Conservation (phyloP, 2,888 invertebrate genomes). For the Cryptocephalus moraei region DNA sequence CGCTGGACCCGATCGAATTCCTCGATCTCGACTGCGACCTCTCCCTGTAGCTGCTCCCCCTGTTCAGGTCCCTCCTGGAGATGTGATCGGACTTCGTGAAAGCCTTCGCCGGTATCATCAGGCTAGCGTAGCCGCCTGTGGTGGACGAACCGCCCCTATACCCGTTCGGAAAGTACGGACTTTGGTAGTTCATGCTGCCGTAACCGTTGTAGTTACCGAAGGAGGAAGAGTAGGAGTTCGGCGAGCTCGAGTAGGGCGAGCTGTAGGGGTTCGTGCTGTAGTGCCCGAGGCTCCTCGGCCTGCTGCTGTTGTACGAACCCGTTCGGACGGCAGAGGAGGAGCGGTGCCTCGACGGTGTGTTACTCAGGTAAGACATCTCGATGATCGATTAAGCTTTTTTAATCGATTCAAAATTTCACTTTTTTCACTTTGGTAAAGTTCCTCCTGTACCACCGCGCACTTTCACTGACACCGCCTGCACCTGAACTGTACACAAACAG, state of each 20-base stretch:
- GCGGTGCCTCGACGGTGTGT: background rate
- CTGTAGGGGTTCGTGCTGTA: slow-evolving; percentile 20
- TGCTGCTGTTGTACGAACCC: slow-evolving; percentile 20
- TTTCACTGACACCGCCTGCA: background rate
- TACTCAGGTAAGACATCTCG: too few relatives aligned
- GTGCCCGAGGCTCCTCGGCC: slow-evolving; percentile 30
- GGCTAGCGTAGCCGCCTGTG: slow-evolving; percentile 50
- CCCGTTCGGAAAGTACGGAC: slow-evolving; percentile 40
- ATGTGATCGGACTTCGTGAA: slow-evolving; percentile 38
- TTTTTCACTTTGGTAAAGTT: too few relatives aligned
- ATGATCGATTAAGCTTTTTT: too few relatives aligned
- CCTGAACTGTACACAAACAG: slow-evolving; percentile 9
- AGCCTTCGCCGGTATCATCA: slow-evolving; percentile 52
- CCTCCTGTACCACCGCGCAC: too few relatives aligned
- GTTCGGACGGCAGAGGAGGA: slow-evolving; percentile 8
- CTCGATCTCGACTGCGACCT: slow-evolving; percentile 33
- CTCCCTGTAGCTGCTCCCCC: slow-evolving; percentile 27
- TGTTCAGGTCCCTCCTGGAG: slow-evolving; percentile 27
- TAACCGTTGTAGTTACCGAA: slow-evolving; percentile 10
- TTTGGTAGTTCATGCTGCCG: slow-evolving; percentile 30
- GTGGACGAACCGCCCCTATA: slow-evolving; percentile 43
- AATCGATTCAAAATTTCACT: too few relatives aligned
- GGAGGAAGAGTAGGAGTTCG: slow-evolving; percentile 26
- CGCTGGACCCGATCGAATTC: slow-evolving; percentile 24
- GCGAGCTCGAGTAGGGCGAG: slow-evolving; percentile 22